Conservation (phyloP, 2,888 invertebrate species). For the Diaprepes abbreviatus region DNA sequence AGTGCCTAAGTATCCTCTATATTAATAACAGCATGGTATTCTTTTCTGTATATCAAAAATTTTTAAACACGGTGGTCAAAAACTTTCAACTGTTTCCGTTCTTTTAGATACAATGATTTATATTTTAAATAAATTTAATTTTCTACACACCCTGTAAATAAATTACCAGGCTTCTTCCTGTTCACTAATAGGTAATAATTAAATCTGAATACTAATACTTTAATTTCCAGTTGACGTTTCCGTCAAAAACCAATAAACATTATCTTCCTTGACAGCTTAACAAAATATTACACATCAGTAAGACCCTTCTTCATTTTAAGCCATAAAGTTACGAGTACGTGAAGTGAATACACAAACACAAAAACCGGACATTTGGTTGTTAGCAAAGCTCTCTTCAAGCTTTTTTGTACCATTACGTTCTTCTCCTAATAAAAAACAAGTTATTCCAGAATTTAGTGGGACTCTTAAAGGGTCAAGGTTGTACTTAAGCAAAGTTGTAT, state of each 20-base stretch:
- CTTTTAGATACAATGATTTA: too few species aligned
- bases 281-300: slow-evolving; percentile 6
- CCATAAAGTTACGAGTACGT: slow-evolving; percentile 32
- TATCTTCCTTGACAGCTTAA: slow-evolving; percentile 1
- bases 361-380: slow-evolving; percentile 45
- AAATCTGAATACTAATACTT: neutral
- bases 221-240: neutral
- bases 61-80: too few species aligned
- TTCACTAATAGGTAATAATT: neutral
- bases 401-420: neutral
- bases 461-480: slow-evolving; percentile 17
- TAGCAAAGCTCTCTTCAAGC: slow-evolving; percentile 20
- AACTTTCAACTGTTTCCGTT: too few species aligned
- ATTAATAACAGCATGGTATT: too few species aligned
- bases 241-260: slow-evolving; percentile 11
- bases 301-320: slow-evolving; percentile 29
- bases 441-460: slow-evolving; percentile 24
- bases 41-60: too few species aligned
- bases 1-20: too few species aligned
- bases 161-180: too few species aligned
- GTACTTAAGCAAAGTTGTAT: neutral
- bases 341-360: slow-evolving; percentile 44
- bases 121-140: too few species aligned
- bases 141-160: too few species aligned
- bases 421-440: slow-evolving; percentile 11